Base-by-base conservation (phyloP, 2,113 vertebrate genomes). In the Natator depressus region DNA sequence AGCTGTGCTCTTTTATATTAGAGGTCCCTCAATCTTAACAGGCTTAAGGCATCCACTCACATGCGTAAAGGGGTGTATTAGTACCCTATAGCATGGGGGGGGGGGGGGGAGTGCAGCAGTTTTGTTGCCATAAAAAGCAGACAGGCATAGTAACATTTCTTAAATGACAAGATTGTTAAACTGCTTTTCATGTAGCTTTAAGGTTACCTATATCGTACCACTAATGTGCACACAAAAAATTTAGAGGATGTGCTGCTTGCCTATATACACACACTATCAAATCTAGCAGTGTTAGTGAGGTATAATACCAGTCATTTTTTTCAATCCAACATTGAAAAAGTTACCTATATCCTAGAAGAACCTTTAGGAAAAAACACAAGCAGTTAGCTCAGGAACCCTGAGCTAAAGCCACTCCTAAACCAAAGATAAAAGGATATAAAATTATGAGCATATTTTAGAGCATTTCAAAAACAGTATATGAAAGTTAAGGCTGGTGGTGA, bases 51-150 rank as follows among this genome's bases (percentile, higher is more conserved):
- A 6, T 65, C 59, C 6, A 31, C 13, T 35, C 14, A 65, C 35
- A 35, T 1, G 8, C 20, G 35, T 17, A n/a, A 35, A 17, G 7
- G 20, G 3, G 4, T 19, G 9, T 69, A 17, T 35, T 14, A 31
- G 8, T 19, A 69, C 16, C 29, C 11, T 19, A 4, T 9, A n/a
- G 8, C 7, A 35, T 1, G 19, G 31, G n/a, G 35, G 9, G 3
- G 35, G 9, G 3, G 8, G 7, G 8, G 8, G 17, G 8, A 35
- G 6, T 35, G 29, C 7, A 19, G 62, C 14, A 35, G 62, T 65
- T 65, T n/a, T n/a, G 62, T 17, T n/a, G 35, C 35, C 5, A n/a
- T n/a, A 17, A 69, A 17, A 72, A 20, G 19, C 35, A 72, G 35
- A 20, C 35, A 9, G 2, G 5, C 35, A n/a, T 38, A 14, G 27